Conservation (phyloP, 2,888 invertebrate genomes). For the Ethmia dodecea region DNA sequence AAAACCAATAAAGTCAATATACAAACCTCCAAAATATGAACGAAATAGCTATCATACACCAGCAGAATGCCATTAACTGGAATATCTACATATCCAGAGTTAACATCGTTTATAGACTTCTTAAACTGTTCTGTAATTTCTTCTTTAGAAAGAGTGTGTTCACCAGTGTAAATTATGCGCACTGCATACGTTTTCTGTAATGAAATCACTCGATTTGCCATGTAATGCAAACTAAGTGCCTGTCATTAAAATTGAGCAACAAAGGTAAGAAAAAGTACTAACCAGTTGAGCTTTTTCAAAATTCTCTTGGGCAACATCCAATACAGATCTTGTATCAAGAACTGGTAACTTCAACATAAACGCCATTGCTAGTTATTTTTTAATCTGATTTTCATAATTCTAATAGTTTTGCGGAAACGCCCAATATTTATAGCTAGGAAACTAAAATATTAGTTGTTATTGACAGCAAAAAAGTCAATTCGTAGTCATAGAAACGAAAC, state of each 20-base stretch:
- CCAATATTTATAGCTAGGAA: no score
- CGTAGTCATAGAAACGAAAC: no score
- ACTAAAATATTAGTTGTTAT: no score
- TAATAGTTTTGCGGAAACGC: no score
- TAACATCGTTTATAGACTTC: conserved; percentile 44
- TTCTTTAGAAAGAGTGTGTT: conserved; percentile 49
- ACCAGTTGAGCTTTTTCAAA: conserved; percentile 49
- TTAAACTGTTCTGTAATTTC: conserved; percentile 47
- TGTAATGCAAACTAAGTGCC: background rate
- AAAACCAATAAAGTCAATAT: no score
- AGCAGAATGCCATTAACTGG: conserved; percentile 61
- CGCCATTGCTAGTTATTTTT: conserved; percentile 16
- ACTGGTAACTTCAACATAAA: conserved; percentile 38
- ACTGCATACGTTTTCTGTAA: conserved; percentile 67
- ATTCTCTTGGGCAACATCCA: conserved; percentile 62
- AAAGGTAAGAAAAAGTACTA: conserved; percentile 21
- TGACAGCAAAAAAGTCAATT: no score
- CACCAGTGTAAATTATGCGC: conserved; percentile 66
- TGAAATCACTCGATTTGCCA: background rate
- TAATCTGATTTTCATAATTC: conserved; percentile 1
- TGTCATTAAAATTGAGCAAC: background rate
- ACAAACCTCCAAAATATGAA: conserved; percentile 72
- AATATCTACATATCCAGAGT: conserved; percentile 60
- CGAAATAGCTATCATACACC: conserved; percentile 68
- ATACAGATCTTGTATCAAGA: conserved; percentile 44